A percentile compares a stretch with the other conserved stretches of the same genome.
phyloP scores from a whole-genome alignment of 2,888 invertebrate genomes.

The Mayetiola destructor region DNA sequence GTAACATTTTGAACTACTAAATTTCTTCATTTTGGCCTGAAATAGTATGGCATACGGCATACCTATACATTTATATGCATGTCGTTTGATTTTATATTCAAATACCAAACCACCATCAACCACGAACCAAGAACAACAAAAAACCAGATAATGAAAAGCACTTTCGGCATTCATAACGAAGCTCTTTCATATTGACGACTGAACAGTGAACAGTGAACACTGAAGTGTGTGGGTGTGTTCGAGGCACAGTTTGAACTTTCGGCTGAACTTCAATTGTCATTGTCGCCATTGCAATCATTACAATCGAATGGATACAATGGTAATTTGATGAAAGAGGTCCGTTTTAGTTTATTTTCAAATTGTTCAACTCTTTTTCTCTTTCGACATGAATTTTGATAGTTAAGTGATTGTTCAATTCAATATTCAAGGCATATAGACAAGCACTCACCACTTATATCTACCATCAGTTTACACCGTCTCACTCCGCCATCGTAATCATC shows the following conservation, averaged over 20 bases:
- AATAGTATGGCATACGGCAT: too few species aligned
- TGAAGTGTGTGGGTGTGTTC: too few species aligned
- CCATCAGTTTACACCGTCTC: neutral
- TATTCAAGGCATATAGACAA: neutral
- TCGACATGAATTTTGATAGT: neutral
- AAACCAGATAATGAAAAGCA: too few species aligned
- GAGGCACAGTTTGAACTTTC: slow-evolving; percentile 4
- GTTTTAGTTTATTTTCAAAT: neutral
- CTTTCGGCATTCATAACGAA: neutral
- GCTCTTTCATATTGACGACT: neutral
- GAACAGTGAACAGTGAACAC: too few species aligned
- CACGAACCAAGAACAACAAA: too few species aligned
- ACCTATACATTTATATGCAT: too few species aligned
- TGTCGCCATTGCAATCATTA: neutral
- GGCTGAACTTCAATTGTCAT: neutral
- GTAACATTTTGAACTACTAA: too few species aligned
- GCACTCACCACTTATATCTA: neutral
- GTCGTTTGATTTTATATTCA: too few species aligned
- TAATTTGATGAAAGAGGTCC: slow-evolving; percentile 1
- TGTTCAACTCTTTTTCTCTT: neutral
- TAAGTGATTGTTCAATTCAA: neutral
- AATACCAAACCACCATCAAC: too few species aligned
- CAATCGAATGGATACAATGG: neutral
- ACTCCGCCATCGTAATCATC: too few species aligned
- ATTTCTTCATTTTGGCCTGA: too few species aligned